A percentile compares a stretch with the other conserved stretches of the same genome.
These are phyloP conservation scores for Melanotus villosus DNA, from an alignment of 2,888 invertebrate species.

Conservation along the genomic window DNA sequence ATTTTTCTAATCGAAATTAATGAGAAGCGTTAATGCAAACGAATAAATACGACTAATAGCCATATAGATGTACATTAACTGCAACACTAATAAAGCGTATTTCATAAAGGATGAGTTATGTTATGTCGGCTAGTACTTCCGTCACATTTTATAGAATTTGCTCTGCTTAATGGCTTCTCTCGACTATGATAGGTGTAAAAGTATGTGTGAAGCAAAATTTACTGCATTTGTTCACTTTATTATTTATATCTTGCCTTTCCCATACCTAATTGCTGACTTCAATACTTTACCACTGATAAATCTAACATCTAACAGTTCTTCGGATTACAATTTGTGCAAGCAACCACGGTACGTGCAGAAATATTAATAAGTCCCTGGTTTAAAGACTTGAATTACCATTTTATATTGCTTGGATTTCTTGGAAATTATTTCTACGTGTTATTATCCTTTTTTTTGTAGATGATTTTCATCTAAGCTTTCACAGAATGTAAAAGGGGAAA, in stretches of 20 bases:
- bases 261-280: slow-evolving; percentile 40
- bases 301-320: slow-evolving; percentile 46
- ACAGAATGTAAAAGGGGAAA: no score
- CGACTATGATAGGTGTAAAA: slow-evolving; percentile 25
- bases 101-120: slow-evolving; percentile 28
- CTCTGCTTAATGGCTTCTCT: slow-evolving; percentile 25
- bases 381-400: slow-evolving; percentile 4
- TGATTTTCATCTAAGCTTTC: no score
- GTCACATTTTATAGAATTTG: slow-evolving; percentile 29
- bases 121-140: slow-evolving; percentile 10
- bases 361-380: slow-evolving; percentile 23
- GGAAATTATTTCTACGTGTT: no score
- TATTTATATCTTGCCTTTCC: slow-evolving; percentile 32
- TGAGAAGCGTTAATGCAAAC: no score
- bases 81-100: slow-evolving; percentile 10
- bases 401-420: no score
- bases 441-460: no score
- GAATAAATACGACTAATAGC: no score
- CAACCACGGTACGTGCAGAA: slow-evolving; percentile 26
- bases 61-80: not conserved
- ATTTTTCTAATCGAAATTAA: no score
- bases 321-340: slow-evolving; percentile 44
- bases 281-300: slow-evolving; percentile 35
- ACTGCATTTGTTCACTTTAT: slow-evolving; percentile 17
- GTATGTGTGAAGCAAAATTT: slow-evolving; percentile 26